Evolutionary conservation across 2,797 vertebrate species (phyloP).

Genomic region (Lutjanus campechanus): DNA sequence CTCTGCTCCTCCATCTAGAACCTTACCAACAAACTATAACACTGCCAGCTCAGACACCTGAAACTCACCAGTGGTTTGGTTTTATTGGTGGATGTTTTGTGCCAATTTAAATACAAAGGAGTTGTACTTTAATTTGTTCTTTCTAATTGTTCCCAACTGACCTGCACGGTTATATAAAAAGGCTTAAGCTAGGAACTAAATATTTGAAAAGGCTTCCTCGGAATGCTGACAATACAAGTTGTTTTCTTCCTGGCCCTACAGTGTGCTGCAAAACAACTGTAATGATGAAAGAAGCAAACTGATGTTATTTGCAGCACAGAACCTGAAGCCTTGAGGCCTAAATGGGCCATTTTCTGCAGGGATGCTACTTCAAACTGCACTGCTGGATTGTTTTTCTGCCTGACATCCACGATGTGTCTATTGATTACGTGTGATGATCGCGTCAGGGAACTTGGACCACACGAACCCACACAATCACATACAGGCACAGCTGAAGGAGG

Average conservation of each 20-base stretch:
- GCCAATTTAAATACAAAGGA: neutral
- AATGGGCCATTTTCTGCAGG: constrained; percentile 41
- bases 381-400: constrained; percentile 6
- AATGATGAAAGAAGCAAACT: constrained; percentile 25
- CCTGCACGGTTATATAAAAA: neutral
- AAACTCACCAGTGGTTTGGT: neutral
- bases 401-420: constrained; percentile 36
- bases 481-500: neutral
- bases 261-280: neutral
- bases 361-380: constrained; percentile 31
- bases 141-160: constrained; percentile 19
- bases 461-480: neutral
- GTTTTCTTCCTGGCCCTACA: constrained; percentile 8
- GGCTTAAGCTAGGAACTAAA: neutral
- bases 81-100: neutral
- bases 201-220: constrained; percentile 14
- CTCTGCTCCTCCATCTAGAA: neutral
- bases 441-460: neutral
- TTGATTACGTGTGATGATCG: constrained; percentile 52
- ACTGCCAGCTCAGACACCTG: neutral
- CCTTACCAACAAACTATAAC: neutral
- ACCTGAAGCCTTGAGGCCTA: constrained; percentile 16
- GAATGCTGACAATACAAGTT: constrained; percentile 18
- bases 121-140: constrained; percentile 1
- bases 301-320: constrained; percentile 28